These are phyloP conservation scores for Drosophila flavopinicola DNA, from an alignment of 2,888 invertebrate genomes.

Conservation along the genomic window DNA sequence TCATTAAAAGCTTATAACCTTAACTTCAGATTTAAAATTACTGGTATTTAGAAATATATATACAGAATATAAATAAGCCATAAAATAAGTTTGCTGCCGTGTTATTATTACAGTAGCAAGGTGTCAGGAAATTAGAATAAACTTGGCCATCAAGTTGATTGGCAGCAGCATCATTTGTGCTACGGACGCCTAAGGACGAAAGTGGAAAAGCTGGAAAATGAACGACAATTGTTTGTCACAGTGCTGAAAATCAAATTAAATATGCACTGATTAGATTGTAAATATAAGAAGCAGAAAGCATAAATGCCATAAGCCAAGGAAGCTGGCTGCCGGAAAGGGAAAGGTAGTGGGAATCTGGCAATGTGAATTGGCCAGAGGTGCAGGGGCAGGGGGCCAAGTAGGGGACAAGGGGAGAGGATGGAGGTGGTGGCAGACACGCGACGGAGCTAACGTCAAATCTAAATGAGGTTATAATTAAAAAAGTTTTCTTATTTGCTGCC, in stretches of 20 bases:
- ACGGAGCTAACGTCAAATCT: conserved; percentile 79
- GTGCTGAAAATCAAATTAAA: conserved; percentile 74
- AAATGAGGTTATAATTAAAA: conserved; percentile 83
- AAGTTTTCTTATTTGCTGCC: conserved; percentile 80
- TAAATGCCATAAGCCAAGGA: conserved; percentile 41
- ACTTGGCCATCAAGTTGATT: conserved; percentile 40
- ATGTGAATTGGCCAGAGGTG: no score
- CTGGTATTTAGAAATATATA: neutral
- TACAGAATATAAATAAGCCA: neutral
- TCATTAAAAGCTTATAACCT: neutral
- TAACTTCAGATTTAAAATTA: neutral
- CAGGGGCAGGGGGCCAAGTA: no score
- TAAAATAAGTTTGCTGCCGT: conserved; percentile 1
- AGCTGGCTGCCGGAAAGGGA: conserved; percentile 7
- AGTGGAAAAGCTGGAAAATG: conserved; percentile 23
- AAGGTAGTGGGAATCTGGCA: conserved; percentile 3
- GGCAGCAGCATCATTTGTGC: conserved; percentile 26
- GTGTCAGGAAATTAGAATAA: conserved; percentile 39
- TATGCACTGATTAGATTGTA: conserved; percentile 75
- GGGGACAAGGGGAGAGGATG: neutral
- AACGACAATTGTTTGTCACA: conserved; percentile 61
- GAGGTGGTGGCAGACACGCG: conserved; percentile 48
- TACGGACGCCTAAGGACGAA: conserved; percentile 3
- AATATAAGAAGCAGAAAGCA: conserved; percentile 49
- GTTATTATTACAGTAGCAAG: neutral